phyloP scores from a whole-genome alignment of 1,140 invertebrate genomes.

The Nebria ingens region DNA sequence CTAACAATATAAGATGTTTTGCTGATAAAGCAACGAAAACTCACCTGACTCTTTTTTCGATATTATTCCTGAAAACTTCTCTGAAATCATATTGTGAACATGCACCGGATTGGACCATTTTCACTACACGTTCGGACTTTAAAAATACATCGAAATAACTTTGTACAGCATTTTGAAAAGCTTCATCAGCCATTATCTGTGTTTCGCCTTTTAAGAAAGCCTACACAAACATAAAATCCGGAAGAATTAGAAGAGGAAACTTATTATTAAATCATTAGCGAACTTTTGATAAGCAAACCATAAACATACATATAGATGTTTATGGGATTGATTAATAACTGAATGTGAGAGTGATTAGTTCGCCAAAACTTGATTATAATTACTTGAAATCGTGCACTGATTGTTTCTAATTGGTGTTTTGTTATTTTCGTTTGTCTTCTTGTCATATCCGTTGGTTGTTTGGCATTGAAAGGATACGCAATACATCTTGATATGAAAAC shows the following conservation, averaged over 20 bases:
- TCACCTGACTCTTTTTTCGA: conserved; percentile 88
- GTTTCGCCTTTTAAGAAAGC: conserved; percentile 90
- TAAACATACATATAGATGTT: not conserved
- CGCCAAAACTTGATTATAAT: no score
- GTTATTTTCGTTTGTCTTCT: conserved; percentile 86
- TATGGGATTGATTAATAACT: conserved; percentile 7
- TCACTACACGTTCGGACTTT: conserved; percentile 87
- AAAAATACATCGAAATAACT: conserved; percentile 96
- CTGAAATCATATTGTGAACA: conserved; percentile 97
- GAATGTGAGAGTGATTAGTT: conserved; percentile 16
- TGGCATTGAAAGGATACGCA: conserved; percentile 98
- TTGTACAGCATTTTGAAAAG: conserved; percentile 97
- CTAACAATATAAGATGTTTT: not conserved
- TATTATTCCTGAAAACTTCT: conserved; percentile 96
- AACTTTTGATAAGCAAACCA: not conserved
- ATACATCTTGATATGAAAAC: conserved; percentile 97
- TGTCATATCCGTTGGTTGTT: conserved; percentile 97
- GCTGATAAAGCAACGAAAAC: not conserved
- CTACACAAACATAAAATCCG: conserved; percentile 38
- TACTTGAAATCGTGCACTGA: conserved; percentile 91
- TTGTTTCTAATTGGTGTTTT: conserved; percentile 90
- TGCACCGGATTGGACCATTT: conserved; percentile 94
- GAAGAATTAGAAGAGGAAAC: not conserved
- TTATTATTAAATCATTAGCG: no score
- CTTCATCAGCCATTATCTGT: conserved; percentile 96